Conservation (phyloP, 64 coral and sea anemone genomes). For the Trachythela sp. region DNA sequence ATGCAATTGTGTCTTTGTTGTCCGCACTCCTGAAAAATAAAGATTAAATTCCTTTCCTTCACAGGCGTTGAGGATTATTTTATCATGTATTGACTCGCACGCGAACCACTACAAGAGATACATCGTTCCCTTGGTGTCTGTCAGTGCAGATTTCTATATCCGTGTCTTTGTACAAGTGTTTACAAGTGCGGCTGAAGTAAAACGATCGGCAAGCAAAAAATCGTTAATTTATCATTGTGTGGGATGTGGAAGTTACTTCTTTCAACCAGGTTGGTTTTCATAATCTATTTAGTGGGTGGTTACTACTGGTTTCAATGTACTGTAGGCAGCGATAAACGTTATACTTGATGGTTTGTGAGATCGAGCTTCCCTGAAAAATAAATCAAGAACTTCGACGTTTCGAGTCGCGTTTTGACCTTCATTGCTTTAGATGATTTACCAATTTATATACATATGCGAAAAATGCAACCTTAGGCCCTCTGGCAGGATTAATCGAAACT, state of each 20-base stretch:
- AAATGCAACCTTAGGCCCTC: too few species aligned
- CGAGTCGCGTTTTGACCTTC: too few species aligned
- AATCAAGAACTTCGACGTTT: too few species aligned
- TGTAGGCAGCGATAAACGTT: too few species aligned
- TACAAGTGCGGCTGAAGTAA: constrained; percentile 86
- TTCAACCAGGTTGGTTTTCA: constrained; percentile 70
- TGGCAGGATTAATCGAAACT: too few species aligned
- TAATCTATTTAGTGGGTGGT: not conserved
- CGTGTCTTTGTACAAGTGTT: constrained; percentile 98
- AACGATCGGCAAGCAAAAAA: constrained; percentile 80
- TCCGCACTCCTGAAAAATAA: not conserved
- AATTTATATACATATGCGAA: too few species aligned
- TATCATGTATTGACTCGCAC: constrained; percentile 85
- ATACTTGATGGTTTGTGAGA: too few species aligned
- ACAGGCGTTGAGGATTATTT: constrained; percentile 76
- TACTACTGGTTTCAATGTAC: too few species aligned
- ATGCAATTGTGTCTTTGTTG: too few species aligned
- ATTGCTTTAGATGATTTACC: too few species aligned
- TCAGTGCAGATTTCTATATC: constrained; percentile 98
- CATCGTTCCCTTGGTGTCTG: constrained; percentile 72
- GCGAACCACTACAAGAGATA: constrained; percentile 91
- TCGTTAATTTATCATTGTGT: constrained; percentile 69
- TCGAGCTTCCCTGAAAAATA: too few species aligned
- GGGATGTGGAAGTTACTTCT: constrained; percentile 92
- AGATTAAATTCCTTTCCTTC: not conserved